phyloP scores from a whole-genome alignment of 2,113 vertebrate genomes.

The Sander lucioperca region DNA sequence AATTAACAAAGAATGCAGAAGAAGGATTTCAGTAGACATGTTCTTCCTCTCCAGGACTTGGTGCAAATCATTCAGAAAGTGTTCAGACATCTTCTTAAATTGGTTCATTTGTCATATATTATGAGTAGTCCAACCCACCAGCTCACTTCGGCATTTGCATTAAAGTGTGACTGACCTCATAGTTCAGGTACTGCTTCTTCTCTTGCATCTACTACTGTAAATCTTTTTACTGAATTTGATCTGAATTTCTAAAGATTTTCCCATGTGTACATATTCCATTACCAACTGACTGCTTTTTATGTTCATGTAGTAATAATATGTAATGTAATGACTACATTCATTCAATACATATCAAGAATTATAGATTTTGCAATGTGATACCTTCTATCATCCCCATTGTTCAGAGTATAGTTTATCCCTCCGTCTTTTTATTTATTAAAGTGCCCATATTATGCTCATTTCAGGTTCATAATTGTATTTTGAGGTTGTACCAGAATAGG shows the following conservation, averaged over 20 bases:
- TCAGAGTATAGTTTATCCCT: constrained; percentile 16
- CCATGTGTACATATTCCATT: not conserved
- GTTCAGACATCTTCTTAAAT: constrained; percentile 20
- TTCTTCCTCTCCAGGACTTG: not conserved
- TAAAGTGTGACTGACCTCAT: constrained; percentile 2
- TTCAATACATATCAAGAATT: not conserved
- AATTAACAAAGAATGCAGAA: constrained; percentile 11
- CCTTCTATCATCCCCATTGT: constrained; percentile 4
- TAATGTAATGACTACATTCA: constrained; percentile 31
- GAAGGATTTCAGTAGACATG: not conserved
- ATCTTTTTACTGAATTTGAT: not conserved
- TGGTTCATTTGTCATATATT: constrained; percentile 34
- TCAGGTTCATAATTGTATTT: too few relatives aligned
- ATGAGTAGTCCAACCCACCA: constrained; percentile 2
- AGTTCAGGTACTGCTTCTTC: not conserved
- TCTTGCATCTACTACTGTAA: not conserved
- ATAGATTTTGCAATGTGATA: constrained; percentile 21
- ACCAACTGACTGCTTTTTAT: not conserved
- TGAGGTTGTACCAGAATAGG: too few relatives aligned
- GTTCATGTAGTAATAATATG: constrained; percentile 15
- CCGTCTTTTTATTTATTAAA: constrained; percentile 7
- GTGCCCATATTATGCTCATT: too few relatives aligned
- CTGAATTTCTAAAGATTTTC: not conserved
- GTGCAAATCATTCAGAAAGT: not conserved
- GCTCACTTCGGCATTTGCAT: constrained; percentile 1